Conservation (phyloP, 64 coral and sea anemone genomes). For the Porites australiensis region DNA sequence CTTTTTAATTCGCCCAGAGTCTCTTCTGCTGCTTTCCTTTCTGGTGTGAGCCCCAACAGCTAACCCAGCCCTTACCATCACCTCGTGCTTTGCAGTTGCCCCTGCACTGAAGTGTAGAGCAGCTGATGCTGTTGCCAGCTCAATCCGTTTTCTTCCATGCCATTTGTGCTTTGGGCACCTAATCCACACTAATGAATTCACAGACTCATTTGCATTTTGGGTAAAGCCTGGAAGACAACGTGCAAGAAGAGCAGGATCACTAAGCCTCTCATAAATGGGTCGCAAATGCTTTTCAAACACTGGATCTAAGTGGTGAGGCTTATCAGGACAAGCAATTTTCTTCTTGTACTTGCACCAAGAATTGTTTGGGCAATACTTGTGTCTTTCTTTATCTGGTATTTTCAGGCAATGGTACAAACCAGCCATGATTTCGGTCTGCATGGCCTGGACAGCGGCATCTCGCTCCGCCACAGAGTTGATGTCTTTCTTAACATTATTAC, state of each 20-base stretch:
- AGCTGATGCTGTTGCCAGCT: too few relatives aligned
- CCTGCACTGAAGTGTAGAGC: too few relatives aligned
- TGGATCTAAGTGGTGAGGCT: neutral
- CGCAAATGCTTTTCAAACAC: neutral
- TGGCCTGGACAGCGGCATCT: neutral
- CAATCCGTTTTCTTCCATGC: too few relatives aligned
- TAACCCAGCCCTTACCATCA: too few relatives aligned
- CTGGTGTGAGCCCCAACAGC: too few relatives aligned
- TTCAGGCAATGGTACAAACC: constrained; percentile 47
- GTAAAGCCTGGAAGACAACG: constrained; percentile 7
- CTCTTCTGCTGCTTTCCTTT: constrained; percentile 19
- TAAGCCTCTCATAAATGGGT: neutral
- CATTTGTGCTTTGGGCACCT: too few relatives aligned
- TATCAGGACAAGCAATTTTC: neutral
- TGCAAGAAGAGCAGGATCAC: neutral
- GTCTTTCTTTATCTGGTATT: constrained; percentile 45
- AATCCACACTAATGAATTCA: too few relatives aligned
- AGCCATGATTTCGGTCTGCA: constrained; percentile 36
- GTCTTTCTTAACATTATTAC: neutral
- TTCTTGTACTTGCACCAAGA: constrained; percentile 39
- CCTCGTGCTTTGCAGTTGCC: too few relatives aligned
- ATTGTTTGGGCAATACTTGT: constrained; percentile 33
- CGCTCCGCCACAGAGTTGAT: neutral
- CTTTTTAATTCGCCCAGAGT: constrained; percentile 20
- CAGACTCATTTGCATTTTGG: constrained; percentile 38